Conservation (phyloP, 2,797 vertebrate genomes). For the Syngnathus acus region DNA sequence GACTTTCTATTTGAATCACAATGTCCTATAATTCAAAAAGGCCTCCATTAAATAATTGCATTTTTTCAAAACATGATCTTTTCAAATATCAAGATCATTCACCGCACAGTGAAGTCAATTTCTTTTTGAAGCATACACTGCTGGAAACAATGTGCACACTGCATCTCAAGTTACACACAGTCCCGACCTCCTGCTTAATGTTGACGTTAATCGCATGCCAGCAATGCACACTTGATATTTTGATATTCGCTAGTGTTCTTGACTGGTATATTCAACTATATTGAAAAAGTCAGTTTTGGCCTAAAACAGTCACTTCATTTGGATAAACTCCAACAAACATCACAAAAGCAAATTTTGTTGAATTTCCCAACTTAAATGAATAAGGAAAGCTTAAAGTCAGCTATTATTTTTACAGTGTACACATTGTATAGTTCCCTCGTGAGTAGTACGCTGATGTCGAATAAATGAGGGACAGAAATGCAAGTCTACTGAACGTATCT, state of each 20-base stretch:
- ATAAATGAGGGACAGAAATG: neutral
- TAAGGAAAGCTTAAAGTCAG: too few relatives aligned
- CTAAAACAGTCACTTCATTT: too few relatives aligned
- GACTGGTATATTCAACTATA: neutral
- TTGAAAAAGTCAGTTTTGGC: neutral
- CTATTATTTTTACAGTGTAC: too few relatives aligned
- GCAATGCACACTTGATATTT: slow-evolving; percentile 14
- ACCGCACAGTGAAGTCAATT: neutral
- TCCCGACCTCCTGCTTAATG: slow-evolving; percentile 4
- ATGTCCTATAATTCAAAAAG: too few relatives aligned
- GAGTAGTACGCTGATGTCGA: neutral
- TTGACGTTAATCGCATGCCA: slow-evolving; percentile 26
- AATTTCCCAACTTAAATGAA: too few relatives aligned
- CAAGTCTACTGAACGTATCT: neutral
- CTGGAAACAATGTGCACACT: slow-evolving; percentile 7
- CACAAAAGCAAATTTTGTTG: too few relatives aligned
- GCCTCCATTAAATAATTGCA: too few relatives aligned
- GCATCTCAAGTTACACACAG: slow-evolving; percentile 36
- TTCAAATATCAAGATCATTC: neutral
- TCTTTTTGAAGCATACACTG: neutral
- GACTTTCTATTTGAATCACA: too few relatives aligned
- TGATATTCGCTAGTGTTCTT: neutral
- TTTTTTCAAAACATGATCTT: neutral
- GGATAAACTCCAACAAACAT: too few relatives aligned
- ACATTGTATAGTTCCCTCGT: neutral